phyloP scores from a whole-genome alignment of 1,140 invertebrate genomes.

The Teleogryllus occipitalis region DNA sequence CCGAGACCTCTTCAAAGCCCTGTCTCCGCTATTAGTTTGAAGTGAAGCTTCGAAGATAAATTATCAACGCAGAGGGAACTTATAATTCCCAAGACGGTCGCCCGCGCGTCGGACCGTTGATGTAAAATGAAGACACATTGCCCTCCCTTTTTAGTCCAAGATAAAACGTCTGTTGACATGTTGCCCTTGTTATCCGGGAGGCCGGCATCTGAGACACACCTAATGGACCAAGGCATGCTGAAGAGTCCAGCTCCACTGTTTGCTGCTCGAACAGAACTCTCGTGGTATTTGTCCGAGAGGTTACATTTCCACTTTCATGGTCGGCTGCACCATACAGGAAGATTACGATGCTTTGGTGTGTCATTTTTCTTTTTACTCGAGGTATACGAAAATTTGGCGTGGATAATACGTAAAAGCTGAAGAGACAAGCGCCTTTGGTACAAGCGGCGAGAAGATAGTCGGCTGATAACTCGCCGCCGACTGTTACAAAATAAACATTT shows the following conservation, averaged over 20 bases:
- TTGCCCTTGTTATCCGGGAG: neutral
- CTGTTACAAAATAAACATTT: too few species aligned
- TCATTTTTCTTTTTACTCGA: neutral
- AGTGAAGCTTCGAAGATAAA: neutral
- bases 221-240: neutral
- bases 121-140: neutral
- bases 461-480: neutral
- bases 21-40: neutral
- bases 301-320: neutral
- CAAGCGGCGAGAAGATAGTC: neutral
- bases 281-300: neutral
- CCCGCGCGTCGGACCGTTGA: neutral
- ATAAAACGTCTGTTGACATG: neutral
- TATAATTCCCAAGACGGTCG: neutral
- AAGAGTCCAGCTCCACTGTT: neutral
- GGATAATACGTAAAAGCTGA: neutral
- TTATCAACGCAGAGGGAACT: neutral
- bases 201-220: neutral
- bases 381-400: neutral
- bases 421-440: neutral
- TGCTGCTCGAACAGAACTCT: neutral
- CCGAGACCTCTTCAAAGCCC: too few species aligned
- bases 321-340: neutral
- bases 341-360: neutral
- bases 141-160: neutral